These are phyloP conservation scores for Pseudorasbora parva DNA, from an alignment of 2,113 vertebrate genomes.

Conservation along the genomic window DNA sequence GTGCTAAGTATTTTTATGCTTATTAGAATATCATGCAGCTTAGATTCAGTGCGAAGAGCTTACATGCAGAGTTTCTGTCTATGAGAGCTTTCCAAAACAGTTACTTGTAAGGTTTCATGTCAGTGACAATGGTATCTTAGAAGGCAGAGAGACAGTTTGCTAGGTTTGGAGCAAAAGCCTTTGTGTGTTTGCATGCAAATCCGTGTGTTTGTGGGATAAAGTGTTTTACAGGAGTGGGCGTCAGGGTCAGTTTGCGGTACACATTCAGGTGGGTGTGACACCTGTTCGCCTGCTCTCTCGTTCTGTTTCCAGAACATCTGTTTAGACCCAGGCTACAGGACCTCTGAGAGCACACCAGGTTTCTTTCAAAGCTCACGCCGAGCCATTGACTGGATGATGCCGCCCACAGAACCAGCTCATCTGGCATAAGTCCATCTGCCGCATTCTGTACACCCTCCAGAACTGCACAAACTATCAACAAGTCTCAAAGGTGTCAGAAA, in stretches of 20 bases:
- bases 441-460: conserved; percentile 28
- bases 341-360: conserved; percentile 38
- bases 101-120: background rate
- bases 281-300: conserved; percentile 49
- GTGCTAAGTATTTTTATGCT: background rate
- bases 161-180: background rate
- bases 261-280: conserved; percentile 57
- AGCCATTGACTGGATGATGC: conserved; percentile 35
- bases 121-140: background rate
- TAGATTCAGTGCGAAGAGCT: background rate
- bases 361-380: conserved; percentile 43
- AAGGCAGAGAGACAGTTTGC: background rate
- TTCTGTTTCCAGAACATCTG: conserved; percentile 54
- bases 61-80: background rate
- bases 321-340: conserved; percentile 31
- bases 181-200: background rate
- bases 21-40: background rate
- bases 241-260: conserved; percentile 42
- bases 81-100: background rate
- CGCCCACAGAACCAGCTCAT: conserved; percentile 37
- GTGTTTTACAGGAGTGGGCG: conserved; percentile 50
- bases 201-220: background rate
- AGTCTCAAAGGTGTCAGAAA: conserved; percentile 28
- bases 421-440: conserved; percentile 31
- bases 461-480: conserved; percentile 26